These are phyloP conservation scores for Erynnis tages DNA, from an alignment of 2,888 invertebrate species.

Conservation along the genomic window DNA sequence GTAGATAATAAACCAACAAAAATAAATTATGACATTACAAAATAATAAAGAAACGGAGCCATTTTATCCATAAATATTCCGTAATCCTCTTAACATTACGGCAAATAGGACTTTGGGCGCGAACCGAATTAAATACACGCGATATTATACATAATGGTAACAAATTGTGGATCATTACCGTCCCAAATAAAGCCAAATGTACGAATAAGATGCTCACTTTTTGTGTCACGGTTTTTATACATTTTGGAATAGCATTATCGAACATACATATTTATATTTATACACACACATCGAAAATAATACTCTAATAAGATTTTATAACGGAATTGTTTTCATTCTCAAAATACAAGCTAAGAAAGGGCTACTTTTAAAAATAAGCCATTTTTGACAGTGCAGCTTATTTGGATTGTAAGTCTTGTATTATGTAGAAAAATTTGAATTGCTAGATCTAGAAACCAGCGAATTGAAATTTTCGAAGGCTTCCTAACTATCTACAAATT, in stretches of 20 bases:
- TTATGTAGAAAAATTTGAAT: no score
- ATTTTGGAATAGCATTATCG: no score
- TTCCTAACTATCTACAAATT: no score
- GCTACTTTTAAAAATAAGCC: no score
- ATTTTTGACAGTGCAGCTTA: no score
- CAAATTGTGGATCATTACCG: conserved; percentile 56
- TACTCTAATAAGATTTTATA: no score
- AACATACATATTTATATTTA: not conserved
- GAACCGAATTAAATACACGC: conserved; percentile 47
- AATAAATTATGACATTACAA: conserved; percentile 49
- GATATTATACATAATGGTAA: conserved; percentile 46
- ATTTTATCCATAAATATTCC: conserved; percentile 61
- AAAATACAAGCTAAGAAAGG: no score
- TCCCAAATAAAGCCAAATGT: conserved; percentile 35
- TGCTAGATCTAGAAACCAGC: no score
- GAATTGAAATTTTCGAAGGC: no score
- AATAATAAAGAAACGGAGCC: conserved; percentile 53
- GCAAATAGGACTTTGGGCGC: conserved; percentile 59
- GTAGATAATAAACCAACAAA: conserved; percentile 16
- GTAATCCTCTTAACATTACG: conserved; percentile 71
- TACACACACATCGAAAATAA: not conserved
- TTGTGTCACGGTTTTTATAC: no score
- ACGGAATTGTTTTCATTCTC: no score
- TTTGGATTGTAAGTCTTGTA: no score
- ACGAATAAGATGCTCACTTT: not conserved